A percentile compares a stretch with the other conserved stretches of the same genome.
Evolutionary conservation across 2,797 vertebrate species (phyloP).

Genomic region (Esox lucius): DNA sequence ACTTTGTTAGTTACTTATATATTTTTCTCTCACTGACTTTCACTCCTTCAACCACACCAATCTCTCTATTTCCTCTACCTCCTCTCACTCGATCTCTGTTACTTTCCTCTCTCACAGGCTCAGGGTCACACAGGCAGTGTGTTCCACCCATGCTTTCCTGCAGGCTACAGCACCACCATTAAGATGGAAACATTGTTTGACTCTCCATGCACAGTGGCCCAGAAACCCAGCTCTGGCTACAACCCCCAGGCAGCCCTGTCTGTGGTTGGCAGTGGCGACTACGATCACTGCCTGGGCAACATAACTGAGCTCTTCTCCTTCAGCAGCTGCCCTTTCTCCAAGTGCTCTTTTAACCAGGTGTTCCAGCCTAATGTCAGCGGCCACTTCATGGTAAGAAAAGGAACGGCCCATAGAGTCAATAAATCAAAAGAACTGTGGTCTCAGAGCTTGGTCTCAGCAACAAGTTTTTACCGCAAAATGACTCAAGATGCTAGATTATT

Average conservation of each 20-base stretch:
- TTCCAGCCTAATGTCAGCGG: constrained; percentile 79
- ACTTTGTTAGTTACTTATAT: not conserved
- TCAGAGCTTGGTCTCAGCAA: too few relatives aligned
- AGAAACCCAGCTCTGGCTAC: constrained; percentile 20
- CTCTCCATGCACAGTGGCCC: constrained; percentile 71
- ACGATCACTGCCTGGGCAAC: constrained; percentile 66
- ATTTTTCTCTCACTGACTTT: not conserved
- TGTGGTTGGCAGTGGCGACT: constrained; percentile 71
- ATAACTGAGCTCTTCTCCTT: constrained; percentile 79
- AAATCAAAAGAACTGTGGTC: too few relatives aligned
- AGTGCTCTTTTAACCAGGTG: constrained; percentile 77
- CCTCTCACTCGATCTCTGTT: not conserved
- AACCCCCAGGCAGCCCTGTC: constrained; percentile 34
- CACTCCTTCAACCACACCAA: not conserved
- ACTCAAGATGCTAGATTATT: too few relatives aligned
- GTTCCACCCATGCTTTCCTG: constrained; percentile 82
- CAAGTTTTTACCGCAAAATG: not conserved
- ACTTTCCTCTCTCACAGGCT: constrained; percentile 49
- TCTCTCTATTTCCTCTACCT: not conserved
- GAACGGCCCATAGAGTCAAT: not conserved
- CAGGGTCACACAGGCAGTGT: constrained; percentile 47
- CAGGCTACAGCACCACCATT: constrained; percentile 49
- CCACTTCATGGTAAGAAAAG: constrained; percentile 77
- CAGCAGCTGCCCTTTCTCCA: constrained; percentile 60
- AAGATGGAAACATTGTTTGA: constrained; percentile 52